Evolutionary conservation across 2,888 invertebrate species (phyloP).

Genomic region (Cryptocephalus primarius): DNA sequence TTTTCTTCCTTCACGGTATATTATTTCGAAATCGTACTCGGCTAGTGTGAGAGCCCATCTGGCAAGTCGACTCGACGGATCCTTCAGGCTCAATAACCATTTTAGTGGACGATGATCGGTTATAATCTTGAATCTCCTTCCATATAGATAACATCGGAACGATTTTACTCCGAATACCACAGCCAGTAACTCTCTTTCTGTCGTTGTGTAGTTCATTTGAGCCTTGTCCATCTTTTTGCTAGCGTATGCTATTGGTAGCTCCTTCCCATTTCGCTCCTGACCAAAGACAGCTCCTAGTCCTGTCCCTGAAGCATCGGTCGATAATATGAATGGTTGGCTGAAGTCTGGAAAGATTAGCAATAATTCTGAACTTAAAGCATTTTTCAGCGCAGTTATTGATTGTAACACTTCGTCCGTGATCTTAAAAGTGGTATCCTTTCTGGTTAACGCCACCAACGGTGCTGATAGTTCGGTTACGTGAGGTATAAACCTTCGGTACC

Average conservation of each 20-base stretch:
- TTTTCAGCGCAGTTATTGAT: slow-evolving; percentile 5
- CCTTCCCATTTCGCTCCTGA: slow-evolving; percentile 7
- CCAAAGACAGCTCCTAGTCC: slow-evolving; percentile 8
- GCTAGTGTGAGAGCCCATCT: too few relatives aligned
- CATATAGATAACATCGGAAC: too few relatives aligned
- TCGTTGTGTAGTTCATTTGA: too few relatives aligned
- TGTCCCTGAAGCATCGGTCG: slow-evolving; percentile 8
- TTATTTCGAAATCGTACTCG: too few relatives aligned
- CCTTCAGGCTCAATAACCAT: too few relatives aligned
- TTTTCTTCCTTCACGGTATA: too few relatives aligned
- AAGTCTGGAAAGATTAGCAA: slow-evolving; percentile 9
- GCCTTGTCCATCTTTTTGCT: slow-evolving; percentile 6
- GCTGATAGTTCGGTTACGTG: slow-evolving; percentile 4
- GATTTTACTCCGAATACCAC: too few relatives aligned
- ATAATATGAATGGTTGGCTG: slow-evolving; percentile 7
- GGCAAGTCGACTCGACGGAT: too few relatives aligned
- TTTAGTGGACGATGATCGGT: too few relatives aligned
- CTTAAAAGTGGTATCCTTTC: slow-evolving; percentile 7
- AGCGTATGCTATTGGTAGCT: slow-evolving; percentile 8
- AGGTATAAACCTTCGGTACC: slow-evolving; percentile 9
- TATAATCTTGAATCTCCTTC: too few relatives aligned
- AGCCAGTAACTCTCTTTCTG: too few relatives aligned
- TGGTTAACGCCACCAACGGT: slow-evolving; percentile 6
- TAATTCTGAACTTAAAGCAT: slow-evolving; percentile 5
- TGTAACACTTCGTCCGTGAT: slow-evolving; percentile 5